Evolutionary conservation across 2,113 vertebrate genomes (phyloP).

Genomic region (Urocynchramus pylzowi): DNA sequence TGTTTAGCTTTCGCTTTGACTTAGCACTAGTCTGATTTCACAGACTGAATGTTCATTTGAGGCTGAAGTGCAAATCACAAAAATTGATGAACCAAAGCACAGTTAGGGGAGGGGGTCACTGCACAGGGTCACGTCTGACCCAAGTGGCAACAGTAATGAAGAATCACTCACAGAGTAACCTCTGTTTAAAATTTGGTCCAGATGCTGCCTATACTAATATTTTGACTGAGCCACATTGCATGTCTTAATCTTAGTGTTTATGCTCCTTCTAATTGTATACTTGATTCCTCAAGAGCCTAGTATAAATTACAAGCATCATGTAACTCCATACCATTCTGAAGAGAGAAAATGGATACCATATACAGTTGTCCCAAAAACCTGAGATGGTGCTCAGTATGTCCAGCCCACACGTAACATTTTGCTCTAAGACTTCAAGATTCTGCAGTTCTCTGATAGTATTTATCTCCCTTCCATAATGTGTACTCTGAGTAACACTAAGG

Average conservation of each 20-base stretch:
- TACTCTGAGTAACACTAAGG: not conserved
- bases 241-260: not conserved
- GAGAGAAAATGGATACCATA: not conserved
- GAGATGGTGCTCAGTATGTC: not conserved
- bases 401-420: not conserved
- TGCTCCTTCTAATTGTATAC: not conserved
- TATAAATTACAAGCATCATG: not conserved
- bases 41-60: not conserved
- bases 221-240: not conserved
- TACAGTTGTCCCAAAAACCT: not conserved
- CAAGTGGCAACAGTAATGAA: not conserved
- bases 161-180: not conserved
- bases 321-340: not conserved
- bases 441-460: not conserved
- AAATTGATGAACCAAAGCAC: fast-evolving
- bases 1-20: not conserved
- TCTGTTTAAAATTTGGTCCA: not conserved
- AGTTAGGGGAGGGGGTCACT: not conserved
- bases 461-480: not conserved
- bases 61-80: not conserved
- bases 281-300: not conserved
- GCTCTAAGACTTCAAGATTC: not conserved
- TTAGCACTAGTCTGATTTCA: not conserved
- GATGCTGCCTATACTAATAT: not conserved
- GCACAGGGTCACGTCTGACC: not conserved